Evolutionary conservation across 2,888 invertebrate species (phyloP), one percentile per base, ranked within the genome.

Genomic region (Agrenia bidenticulata): DNA sequence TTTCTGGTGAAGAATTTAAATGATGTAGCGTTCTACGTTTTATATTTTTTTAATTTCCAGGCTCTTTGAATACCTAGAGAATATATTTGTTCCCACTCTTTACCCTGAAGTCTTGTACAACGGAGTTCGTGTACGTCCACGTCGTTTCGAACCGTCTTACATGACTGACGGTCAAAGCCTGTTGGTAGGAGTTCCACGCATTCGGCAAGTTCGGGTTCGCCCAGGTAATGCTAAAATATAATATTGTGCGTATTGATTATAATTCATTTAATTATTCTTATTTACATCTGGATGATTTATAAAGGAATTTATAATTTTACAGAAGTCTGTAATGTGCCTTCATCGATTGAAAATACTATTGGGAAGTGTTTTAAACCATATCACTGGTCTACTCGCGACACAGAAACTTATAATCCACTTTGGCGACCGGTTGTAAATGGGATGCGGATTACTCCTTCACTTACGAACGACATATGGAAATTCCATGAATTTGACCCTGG

Each of bases 401-500:
- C 55, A 2, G 55, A 15, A 19, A 58, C 39, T 2, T 72, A 64
- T 37, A 54, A 68, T 53, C 57, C 57, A 1, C 9, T 51, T 15
- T 72, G 72, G 72, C 37, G 54, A 11, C 23, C 13, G 54, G 42
- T 24, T 23, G 17, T 19, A 1, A 27, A 49, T 23, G 13, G 37
- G 2, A 58, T 56, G 41, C 51, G 27, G 26, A 19, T 4, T 32
- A 32, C 32, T 4, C 32, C 32, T 32, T 11, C 26, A 57, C 19
- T 49, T 37, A 50, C 64, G 17, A 67, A 70, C 26, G 68, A 73
- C 50, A 66, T 68, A 11, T 73, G 73, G 73, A 65, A 61, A 21
- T 70, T 55, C 50, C 62, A 45, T 9, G 45, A 45, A 45, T 19
- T 9, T 19, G n/a, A 45, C 5, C 15, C 15, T 4, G 45, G 19